Base-by-base conservation (phyloP, 2,888 invertebrate genomes). In the Macrosiphum euphorbiae region DNA sequence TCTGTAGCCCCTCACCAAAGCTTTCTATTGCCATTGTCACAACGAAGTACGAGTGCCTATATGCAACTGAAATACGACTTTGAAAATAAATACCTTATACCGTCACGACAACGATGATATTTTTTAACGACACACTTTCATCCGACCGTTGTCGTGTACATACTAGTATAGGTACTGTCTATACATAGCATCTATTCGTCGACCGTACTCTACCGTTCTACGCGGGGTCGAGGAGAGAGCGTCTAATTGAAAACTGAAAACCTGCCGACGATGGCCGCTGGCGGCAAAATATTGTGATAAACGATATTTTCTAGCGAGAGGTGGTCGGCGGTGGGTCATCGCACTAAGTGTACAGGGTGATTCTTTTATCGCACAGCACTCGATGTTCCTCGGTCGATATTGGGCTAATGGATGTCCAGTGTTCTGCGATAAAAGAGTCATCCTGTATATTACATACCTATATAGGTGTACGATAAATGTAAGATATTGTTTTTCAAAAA, bases 241-340 rank as follows among this genome's bases (percentile, higher is more conserved):
- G 35, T 78, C 35, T 78, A 78, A 78, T 78, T 78, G 78, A 78
- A 78, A 78, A 78, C 35, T 78, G 78, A 78, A 78, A 78, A 78
- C 78, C 78, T 35, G 20, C 78, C 78, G 35, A 35, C 78, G 78
- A 78, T 78, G 35, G 67, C 67, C 67, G n/a, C 5, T n/a, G n/a
- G 78, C 78, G 7, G 78, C 35, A 78, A 78, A 78, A 78, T 78
- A 78, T 35, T 20, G 35, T 78, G 78, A 78, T 35, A 78, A 78
- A 78, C 78, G 78, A 78, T 35, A 35, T 78, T 78, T 78, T 20
- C 20, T 7, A 35, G 7, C 8, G 78, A 35, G 20, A 10, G 35
- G n/a, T 4, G 67, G 13, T 67, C 67, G 67, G n/a, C n/a, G 67
- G 78, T 78, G 78, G 78, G 35, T 78, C 78, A 35, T 78, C 78